These are phyloP conservation scores for Sebastes variabilis DNA, from an alignment of 2,797 vertebrate species.

Conservation along the genomic window DNA sequence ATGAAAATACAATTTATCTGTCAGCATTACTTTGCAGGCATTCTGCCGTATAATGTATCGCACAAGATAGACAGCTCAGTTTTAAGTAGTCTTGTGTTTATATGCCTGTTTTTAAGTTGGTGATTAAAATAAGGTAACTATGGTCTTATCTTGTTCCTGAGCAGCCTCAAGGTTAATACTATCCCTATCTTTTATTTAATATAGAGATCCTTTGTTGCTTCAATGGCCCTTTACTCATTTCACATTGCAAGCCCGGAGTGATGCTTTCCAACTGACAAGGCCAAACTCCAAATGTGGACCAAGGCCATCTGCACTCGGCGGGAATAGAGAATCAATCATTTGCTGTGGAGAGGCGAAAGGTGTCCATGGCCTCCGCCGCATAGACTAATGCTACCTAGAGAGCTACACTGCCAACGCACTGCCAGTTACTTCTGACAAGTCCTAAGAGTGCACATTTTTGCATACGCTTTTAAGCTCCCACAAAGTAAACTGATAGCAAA, in stretches of 20 bases:
- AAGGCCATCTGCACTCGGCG: slow-evolving; percentile 44
- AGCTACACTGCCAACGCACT: neutral
- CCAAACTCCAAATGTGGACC: slow-evolving; percentile 51
- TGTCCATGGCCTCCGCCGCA: slow-evolving; percentile 41
- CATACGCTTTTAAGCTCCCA: neutral
- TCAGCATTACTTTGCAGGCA: neutral
- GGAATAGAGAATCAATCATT: slow-evolving; percentile 71
- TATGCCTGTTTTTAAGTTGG: neutral
- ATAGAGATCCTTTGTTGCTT: slow-evolving; percentile 50
- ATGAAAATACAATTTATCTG: too few relatives aligned
- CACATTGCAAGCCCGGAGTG: slow-evolving; percentile 44
- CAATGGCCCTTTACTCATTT: slow-evolving; percentile 43
- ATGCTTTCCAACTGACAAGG: slow-evolving; percentile 66
- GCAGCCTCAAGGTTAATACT: slow-evolving; percentile 52
- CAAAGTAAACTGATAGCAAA: neutral
- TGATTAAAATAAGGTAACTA: slow-evolving; percentile 41
- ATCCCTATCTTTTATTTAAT: slow-evolving; percentile 55
- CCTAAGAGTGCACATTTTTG: neutral
- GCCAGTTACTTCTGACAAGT: neutral
- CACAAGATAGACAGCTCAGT: neutral
- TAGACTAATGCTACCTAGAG: slow-evolving; percentile 19
- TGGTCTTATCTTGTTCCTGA: slow-evolving; percentile 30
- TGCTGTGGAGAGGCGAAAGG: slow-evolving; percentile 57
- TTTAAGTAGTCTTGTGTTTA: neutral
- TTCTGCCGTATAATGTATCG: neutral